Conservation (phyloP, 2,113 vertebrate species). For the Entomyzon cyanotis region DNA sequence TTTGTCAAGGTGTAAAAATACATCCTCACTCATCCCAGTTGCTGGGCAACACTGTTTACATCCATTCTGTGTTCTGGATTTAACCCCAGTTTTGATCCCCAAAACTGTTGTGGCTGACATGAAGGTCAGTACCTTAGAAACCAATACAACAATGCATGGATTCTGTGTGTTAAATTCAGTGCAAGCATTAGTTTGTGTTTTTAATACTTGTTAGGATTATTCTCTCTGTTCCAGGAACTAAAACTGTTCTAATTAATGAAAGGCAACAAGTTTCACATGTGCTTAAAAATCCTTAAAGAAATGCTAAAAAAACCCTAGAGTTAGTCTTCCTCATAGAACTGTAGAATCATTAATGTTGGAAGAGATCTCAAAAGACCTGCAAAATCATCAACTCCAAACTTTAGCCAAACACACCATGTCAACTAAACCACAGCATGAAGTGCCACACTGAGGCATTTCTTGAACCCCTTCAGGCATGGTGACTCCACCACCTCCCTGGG, state of each 20-base stretch:
- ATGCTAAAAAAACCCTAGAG: neutral
- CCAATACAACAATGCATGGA: neutral
- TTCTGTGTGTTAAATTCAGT: neutral
- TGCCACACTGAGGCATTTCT: neutral
- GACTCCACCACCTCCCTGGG: neutral
- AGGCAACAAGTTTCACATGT: neutral
- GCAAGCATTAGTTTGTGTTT: neutral
- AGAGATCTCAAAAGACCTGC: neutral
- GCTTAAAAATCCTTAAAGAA: neutral
- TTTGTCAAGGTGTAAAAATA: conserved; percentile 33
- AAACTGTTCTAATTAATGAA: neutral
- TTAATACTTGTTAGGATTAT: neutral
- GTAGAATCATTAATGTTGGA: neutral
- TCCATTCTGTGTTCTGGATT: neutral
- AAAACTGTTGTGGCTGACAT: neutral
- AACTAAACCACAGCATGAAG: neutral
- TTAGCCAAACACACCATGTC: neutral
- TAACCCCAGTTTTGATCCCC: neutral
- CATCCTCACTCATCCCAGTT: conserved; percentile 6
- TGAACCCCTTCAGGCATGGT: neutral
- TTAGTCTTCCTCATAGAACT: neutral
- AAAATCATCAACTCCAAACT: neutral
- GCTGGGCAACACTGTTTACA: conserved; percentile 12
- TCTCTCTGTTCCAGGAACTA: neutral
- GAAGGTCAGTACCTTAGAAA: neutral